Base-by-base conservation (phyloP, 1,140 invertebrate genomes). In the Bombus waltoni region DNA sequence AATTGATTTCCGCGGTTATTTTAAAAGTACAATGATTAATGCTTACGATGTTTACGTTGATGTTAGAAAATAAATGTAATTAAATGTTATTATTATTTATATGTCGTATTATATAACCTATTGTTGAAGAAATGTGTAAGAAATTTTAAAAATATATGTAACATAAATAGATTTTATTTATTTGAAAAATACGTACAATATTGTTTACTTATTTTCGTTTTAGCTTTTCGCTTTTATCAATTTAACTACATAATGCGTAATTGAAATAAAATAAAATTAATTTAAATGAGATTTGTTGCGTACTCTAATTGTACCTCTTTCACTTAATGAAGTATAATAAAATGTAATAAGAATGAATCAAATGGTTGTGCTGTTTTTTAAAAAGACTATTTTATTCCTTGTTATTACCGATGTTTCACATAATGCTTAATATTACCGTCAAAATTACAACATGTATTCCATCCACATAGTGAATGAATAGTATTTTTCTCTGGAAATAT, bases 391-490 rank as follows among this genome's bases (percentile, higher is more conserved):
- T 90, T 68, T 79, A 70, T 77, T 68, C 18, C 86, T 78, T 83
- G 47, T 84, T 74, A 22, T 68, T 81, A 82, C 10, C 76, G 77
- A 81, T 76, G 47, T 89, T 62, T 77, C 70, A 71, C 83, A 89
- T 80, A 90, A 84, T 90, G 85, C 83, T 90, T 87, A 87, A 38
- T 77, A 87, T 83, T 88, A 81, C 70, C 32, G 80, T 86, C 81
- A 89, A 74, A 88, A 81, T 85, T 89, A 92, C 81, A 88, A 87
- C 79, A 85, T 87, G 65, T 81, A 88, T 15, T 75, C n/a, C 86
- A 91, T 65, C 38, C 72, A 81, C 77, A 40, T 18, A 81, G 74
- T 65, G 80, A 87, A 90, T 75, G 79, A 75, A 85, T 91, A 85
- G 57, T 72, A 85, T 85, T 80, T 65, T 84, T 88, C 78, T 89